Percentiles rank a stretch among this genome's conserved stretches.
These are phyloP conservation scores for Novumbra hubbsi DNA, from an alignment of 2,797 vertebrate species.

Conservation along the genomic window DNA sequence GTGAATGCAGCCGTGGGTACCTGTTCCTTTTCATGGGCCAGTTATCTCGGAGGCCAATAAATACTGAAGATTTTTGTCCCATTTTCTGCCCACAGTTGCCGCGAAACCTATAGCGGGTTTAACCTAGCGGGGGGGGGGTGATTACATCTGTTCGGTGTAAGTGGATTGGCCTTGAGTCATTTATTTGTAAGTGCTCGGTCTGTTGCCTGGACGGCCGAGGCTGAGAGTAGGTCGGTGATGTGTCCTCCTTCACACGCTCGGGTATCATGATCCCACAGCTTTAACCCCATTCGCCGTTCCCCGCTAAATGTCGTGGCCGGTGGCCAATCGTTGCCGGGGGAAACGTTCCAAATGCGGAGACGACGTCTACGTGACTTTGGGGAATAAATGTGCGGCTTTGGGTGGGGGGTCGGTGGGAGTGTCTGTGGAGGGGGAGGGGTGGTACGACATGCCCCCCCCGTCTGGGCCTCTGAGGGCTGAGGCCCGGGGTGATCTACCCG, in stretches of 20 bases:
- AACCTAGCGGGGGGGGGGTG: constrained; percentile 16
- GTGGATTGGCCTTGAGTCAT: constrained; percentile 73
- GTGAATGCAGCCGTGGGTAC: neutral
- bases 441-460: constrained; percentile 47
- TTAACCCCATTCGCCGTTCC: constrained; percentile 35
- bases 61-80: neutral
- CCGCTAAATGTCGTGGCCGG: neutral
- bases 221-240: neutral
- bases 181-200: constrained; percentile 72
- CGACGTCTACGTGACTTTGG: neutral
- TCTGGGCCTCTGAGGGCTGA: constrained; percentile 6
- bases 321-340: neutral
- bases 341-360: neutral
- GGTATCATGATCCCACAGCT: constrained; percentile 21
- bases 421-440: constrained; percentile 36
- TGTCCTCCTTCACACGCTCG: constrained; percentile 11
- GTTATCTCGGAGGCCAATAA: neutral
- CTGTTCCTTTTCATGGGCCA: neutral
- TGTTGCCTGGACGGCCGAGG: constrained; percentile 32
- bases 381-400: neutral
- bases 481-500: constrained; percentile 36
- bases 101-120: neutral
- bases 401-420: constrained; percentile 11
- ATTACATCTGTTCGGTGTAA: constrained; percentile 54
- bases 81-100: neutral